phyloP scores from a whole-genome alignment of 2,113 vertebrate species.

The Carettochelys insculpta region DNA sequence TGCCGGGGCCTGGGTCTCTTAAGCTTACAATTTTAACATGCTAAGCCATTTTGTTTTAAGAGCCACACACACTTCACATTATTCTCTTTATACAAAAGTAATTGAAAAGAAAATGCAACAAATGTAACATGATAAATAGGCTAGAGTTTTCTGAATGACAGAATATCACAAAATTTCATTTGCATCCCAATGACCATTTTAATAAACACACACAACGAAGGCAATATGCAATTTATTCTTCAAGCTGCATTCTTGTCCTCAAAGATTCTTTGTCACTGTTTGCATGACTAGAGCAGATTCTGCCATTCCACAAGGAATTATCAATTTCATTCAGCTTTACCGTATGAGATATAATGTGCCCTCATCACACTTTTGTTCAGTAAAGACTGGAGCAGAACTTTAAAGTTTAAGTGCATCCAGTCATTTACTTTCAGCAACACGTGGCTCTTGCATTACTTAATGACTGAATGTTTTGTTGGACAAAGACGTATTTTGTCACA shows the following conservation, averaged over 20 bases:
- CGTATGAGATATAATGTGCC: fast-evolving
- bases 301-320: fast-evolving
- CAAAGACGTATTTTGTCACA: neutral
- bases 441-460: neutral
- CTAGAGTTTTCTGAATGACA: neutral
- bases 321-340: neutral
- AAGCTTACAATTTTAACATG: neutral
- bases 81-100: too few species aligned
- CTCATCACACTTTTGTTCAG: neutral
- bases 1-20: slow-evolving; percentile 26
- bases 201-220: neutral
- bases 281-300: neutral
- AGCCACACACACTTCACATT: neutral
- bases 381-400: neutral
- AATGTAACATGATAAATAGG: neutral
- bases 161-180: neutral
- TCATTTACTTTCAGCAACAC: neutral
- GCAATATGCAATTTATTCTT: neutral
- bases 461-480: neutral
- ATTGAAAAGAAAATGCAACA: neutral
- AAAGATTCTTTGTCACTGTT: neutral
- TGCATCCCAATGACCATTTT: neutral
- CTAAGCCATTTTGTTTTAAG: neutral
- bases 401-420: neutral
- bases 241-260: neutral